Evolutionary conservation across 2,888 invertebrate genomes (phyloP), one percentile per base, ranked within the genome.

Genomic region (Campoletis raptor): DNA sequence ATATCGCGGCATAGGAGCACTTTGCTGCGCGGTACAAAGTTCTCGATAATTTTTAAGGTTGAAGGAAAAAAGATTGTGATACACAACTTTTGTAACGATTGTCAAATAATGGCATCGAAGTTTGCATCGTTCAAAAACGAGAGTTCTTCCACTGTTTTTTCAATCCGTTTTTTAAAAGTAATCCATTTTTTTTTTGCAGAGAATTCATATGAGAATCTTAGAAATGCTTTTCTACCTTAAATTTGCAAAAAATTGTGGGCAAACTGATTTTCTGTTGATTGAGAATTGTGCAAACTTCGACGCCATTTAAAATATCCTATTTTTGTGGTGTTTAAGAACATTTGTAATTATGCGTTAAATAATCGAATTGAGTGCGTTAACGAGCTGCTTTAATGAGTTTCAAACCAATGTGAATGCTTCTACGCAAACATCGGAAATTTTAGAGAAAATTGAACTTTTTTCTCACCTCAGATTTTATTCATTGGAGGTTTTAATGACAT

Each of bases 251-350:
- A 57, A 30, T 30, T 4, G 10, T 57, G 57, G 0, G 10, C 24
- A 24, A 61, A 30, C 4, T 21, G 21, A n/a, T 52, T 52, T n/a
- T 57, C 24, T 24, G 12, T 24, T 57, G 57, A 12, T 57, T 24
- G 10, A 6, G 3, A 24, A 10, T 9, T 21, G 24, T 57, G 57
- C 57, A 12, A 57, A 57, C 61, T 61, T 61, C 30, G 21, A 61
- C 24, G 30, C 30, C 30, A 4, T 30, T 12, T 18, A 9, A 76
- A 37, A 70, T 69, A 76, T 61, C 24, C 54, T 42, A 69, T 48
- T 70, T 48, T 54, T 40, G 52, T 69, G 57, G 67, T 70, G 74
- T 80, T 40, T 70, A 64, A 76, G 24, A 61, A 42, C 42, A 52
- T n/a, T 54, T 57, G 37, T 40, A 69, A 54, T 78, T 36, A 18